phyloP scores from a whole-genome alignment of 2,888 invertebrate species.

The Acanthosepion esculentum region DNA sequence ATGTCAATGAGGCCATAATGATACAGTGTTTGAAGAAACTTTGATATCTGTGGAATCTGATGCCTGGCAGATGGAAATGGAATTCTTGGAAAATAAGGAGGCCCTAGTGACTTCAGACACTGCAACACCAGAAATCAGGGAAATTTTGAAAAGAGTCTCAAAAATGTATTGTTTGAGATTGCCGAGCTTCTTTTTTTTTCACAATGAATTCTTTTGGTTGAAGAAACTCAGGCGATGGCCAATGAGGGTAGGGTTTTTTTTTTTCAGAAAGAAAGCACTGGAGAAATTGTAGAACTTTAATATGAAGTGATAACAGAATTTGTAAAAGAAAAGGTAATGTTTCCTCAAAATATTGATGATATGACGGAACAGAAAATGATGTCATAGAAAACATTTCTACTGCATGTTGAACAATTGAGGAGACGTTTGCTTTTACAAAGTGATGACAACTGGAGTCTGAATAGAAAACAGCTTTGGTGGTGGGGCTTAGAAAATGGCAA shows the following conservation, averaged over 20 bases:
- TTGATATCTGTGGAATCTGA: background rate
- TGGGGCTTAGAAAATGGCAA: too few species aligned
- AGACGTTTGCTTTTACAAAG: too few species aligned
- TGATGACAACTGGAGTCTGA: too few species aligned
- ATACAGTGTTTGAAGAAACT: background rate
- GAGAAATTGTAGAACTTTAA: background rate
- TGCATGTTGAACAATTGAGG: too few species aligned
- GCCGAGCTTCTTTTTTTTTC: background rate
- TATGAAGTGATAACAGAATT: background rate
- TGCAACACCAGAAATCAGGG: background rate
- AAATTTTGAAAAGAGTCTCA: background rate
- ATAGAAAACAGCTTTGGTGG: too few species aligned
- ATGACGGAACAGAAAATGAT: background rate
- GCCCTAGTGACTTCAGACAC: background rate
- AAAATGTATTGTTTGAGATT: background rate
- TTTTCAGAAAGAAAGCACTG: background rate
- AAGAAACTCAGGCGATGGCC: background rate
- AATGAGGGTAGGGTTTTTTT: background rate
- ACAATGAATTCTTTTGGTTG: background rate
- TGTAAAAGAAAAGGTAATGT: background rate
- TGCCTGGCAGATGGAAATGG: background rate
- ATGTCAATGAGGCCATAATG: background rate
- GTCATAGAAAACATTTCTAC: background rate
- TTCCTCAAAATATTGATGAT: background rate
- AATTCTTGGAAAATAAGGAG: background rate